Evolutionary conservation across 1,140 invertebrate species (phyloP), one percentile per base, ranked within the genome.

Genomic region (Hyphantria cunea): DNA sequence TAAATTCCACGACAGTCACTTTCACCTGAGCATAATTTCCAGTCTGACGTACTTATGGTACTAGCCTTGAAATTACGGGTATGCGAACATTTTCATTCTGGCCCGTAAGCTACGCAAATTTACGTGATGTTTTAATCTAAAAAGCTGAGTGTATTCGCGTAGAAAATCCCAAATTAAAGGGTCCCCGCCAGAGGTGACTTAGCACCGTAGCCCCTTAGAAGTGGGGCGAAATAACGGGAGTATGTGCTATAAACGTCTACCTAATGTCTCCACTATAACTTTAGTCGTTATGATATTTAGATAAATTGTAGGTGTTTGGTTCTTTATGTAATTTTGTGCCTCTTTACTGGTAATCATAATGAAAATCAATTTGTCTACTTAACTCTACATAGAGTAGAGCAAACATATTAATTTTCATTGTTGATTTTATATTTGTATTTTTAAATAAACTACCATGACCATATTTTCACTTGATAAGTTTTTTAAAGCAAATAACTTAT

Each of bases 51-150:
- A 41, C 39, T 52, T 31, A 60, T n/a, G 48, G 42, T 15, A 42
- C 45, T 68, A 68, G 47, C 65, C 68, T 66, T 71, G 58, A 66
- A 72, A 64, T 65, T 60, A 72, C 52, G 63, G 56, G 47, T 53
- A 64, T 55, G 66, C 50, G 48, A 72, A 72, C 67, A 56, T 72
- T 69, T 66, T 61, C 72, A 72, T 72, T 71, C 62, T 42, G 32
- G n/a, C 39, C 14, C 69, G 69, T 74, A 71, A 71, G 61, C 66
- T 70, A 69, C 64, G 42, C 37, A 49, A 73, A 73, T 73, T 70
- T 73, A 73, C 71, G 66, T 44, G 37, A 74, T 70, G 72, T 69
- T 68, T 74, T 74, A 74, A 74, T 74, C 64, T 71, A 68, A 70
- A 69, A 72, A 25, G 44, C 58, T 61, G 58, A 54, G 58, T 45